Evolutionary conservation across 2,888 invertebrate species (phyloP).

Genomic region (Junonia oenone): DNA sequence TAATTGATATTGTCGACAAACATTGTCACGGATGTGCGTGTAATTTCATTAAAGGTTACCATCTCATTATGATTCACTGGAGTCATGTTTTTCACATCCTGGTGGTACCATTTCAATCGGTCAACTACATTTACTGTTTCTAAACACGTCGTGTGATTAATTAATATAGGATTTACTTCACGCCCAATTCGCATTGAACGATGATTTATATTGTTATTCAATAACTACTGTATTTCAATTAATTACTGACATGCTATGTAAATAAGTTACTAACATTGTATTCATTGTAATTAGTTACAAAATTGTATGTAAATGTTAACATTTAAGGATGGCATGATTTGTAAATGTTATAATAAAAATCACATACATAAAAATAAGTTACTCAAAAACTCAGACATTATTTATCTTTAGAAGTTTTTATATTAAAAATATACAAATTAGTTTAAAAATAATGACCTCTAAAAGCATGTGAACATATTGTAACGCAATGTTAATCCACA

Average conservation of each 20-base stretch:
- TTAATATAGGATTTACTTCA: neutral
- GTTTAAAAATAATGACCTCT: too few relatives aligned
- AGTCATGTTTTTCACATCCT: neutral
- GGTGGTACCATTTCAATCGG: neutral
- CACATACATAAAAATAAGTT: too few relatives aligned
- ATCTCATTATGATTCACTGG: slow-evolving; percentile 3
- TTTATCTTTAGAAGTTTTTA: too few relatives aligned
- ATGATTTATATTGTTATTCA: neutral
- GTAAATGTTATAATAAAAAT: too few relatives aligned
- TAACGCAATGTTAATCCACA: neutral
- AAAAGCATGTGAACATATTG: too few relatives aligned
- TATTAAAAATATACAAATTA: too few relatives aligned
- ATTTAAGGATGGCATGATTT: too few relatives aligned
- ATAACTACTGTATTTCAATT: neutral
- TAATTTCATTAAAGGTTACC: neutral
- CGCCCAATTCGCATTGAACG: neutral
- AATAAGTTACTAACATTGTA: too few relatives aligned
- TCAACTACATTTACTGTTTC: neutral
- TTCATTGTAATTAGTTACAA: too few relatives aligned
- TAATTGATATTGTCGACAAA: neutral
- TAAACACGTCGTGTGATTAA: neutral
- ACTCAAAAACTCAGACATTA: too few relatives aligned
- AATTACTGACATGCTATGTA: neutral
- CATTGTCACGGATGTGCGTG: neutral
- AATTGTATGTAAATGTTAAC: too few relatives aligned